Evolutionary conservation across 2,797 vertebrate species (phyloP), one percentile per base, ranked within the genome.

Genomic region (Taeniopygia guttata): DNA sequence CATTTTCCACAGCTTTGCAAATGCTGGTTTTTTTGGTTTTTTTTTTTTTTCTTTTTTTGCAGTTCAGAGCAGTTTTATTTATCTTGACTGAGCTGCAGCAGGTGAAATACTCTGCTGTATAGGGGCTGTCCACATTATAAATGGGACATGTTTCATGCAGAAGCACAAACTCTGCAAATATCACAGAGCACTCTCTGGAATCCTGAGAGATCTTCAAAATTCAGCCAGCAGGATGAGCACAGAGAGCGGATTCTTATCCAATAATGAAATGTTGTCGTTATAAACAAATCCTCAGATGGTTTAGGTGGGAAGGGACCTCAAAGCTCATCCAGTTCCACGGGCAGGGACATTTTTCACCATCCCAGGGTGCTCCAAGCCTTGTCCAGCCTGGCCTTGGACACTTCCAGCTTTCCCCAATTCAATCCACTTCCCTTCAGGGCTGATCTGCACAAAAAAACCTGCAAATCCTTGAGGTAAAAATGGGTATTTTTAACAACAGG

Each of bases 1-100:
- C 66, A 16, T 86, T 93, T 84, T 92, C 81, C 79, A 80, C 68
- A 84, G 91, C 86, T 87, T 75, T 78, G 76, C 54, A 81, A 85
- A 60, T 2, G 26, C 46, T 38, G 10, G 2, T 3, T 3, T 11
- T 25, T 32, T 16, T 26, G 20, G 11, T n/a, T 27, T 40, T 15
- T n/a, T 43, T 25, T 76, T 69, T 69, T 55, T 22, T 15, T 40
- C n/a, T 40, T n/a, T 40, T 15, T n/a, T 55, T 12, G 56, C 73
- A 81, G 77, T 1, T 75, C 68, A 32, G 72, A 66, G 34, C 58
- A 70, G 80, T 43, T 36, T 70, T 68, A 73, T 86, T 90, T 69
- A 51, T 94, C 82, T 42, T 20, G 43, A 11, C 29, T 0, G 12
- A 68, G 86, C 91, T 58, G 62, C 90, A 76, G 69, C 7, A 1